phyloP scores from a whole-genome alignment of 2,113 vertebrate species.

The Mirounga angustirostris region DNA sequence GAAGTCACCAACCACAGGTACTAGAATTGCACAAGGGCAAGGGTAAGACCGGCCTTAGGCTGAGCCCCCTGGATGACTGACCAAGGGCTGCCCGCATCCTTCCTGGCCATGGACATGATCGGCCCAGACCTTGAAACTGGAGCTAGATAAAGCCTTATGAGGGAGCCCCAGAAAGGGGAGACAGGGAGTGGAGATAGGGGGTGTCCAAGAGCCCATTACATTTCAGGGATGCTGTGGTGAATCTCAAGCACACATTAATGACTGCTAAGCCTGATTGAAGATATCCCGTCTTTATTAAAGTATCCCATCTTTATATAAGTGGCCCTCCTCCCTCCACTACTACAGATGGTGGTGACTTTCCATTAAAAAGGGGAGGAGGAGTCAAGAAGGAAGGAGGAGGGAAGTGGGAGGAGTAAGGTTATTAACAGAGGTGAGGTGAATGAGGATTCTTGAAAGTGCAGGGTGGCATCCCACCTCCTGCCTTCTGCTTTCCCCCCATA shows the following conservation, averaged over 20 bases:
- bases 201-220: background rate
- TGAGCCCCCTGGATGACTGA: background rate
- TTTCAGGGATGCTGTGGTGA: background rate
- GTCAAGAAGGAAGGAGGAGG: background rate
- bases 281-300: conserved; percentile 41
- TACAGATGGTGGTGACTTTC: background rate
- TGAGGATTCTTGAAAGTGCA: background rate
- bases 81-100: background rate
- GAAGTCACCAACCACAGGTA: background rate
- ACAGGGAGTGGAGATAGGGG: background rate
- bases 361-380: background rate
- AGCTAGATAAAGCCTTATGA: background rate
- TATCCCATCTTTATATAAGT: background rate
- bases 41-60: background rate
- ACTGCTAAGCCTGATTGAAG: background rate
- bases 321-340: background rate
- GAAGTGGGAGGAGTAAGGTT: background rate
- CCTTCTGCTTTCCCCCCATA: background rate
- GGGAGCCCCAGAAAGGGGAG: background rate
- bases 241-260: background rate
- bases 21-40: background rate
- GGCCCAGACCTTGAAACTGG: background rate
- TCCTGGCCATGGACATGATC: background rate
- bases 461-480: background rate
- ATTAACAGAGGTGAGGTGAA: background rate